Evolutionary conservation across 2,888 invertebrate genomes (phyloP), one percentile per base, ranked within the genome.

Genomic region (Tetrapedia diversipes): DNA sequence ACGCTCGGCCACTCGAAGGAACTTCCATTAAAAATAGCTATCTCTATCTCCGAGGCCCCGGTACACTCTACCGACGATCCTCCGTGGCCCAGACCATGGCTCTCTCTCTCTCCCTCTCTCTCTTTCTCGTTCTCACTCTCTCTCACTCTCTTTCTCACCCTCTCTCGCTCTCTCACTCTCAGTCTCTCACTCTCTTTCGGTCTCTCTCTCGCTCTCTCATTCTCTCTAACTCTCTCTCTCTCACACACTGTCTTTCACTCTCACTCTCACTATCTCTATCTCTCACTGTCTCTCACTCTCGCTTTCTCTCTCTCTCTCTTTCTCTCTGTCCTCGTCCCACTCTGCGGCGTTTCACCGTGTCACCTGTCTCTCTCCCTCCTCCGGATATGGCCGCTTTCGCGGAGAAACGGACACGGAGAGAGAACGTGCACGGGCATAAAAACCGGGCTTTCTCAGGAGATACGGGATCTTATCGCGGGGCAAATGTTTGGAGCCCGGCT

Each of bases 11-110:
- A 86, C 86, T 87, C 84, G 84, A 84, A 84, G 86, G 81, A 85
- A 84, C 86, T 83, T 86, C 86, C 86, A 89, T 89, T 89, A 89
- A 90, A 90, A 89, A 90, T 88, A 89, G 89, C 89, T 89, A 89
- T 89, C 89, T 88, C 86, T 88, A 87, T 88, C 88, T 86, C n/a
- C n/a, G 80, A 77, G 70, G 83, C 69, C n/a, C n/a, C 83, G 73
- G 77, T 79, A 83, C n/a, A n/a, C n/a, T n/a, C 85, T 82, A 86
- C 81, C n/a, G 79, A 81, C 86, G 84, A 84, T n/a, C n/a, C 84
- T 81, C 82, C 79, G 73, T 81, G 82, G 81, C 82, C 75, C 77
- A 82, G 72, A 76, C 76, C 81, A 78, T n/a, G 82, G 77, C 77
- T 66, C 59, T 65, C 32, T 19, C 14, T 4, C 32, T 8, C 29